These are phyloP conservation scores for Phortica variegata DNA, from an alignment of 1,140 invertebrate species.

Conservation along the genomic window DNA sequence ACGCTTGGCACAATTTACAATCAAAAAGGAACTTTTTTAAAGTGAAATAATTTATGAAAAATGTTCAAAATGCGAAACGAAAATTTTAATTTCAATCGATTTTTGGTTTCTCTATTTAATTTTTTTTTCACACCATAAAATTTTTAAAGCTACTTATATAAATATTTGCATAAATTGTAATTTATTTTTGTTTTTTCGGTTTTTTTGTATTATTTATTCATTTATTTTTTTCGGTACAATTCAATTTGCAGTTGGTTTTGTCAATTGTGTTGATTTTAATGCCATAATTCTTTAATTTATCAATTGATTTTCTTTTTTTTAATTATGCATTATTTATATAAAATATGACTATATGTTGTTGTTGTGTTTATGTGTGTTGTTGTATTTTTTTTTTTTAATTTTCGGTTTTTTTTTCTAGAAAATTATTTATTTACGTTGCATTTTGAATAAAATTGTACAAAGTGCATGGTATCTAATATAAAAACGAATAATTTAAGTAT, in stretches of 20 bases:
- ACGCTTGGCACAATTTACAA: no score
- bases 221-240: slow-evolving; percentile 9
- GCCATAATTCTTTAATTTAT: slow-evolving; percentile 28
- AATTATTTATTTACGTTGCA: slow-evolving; percentile 12
- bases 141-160: slow-evolving; percentile 23
- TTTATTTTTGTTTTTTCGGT: slow-evolving; percentile 20
- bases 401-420: slow-evolving; percentile 14
- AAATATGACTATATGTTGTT: slow-evolving; percentile 25
- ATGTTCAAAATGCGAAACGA: slow-evolving; percentile 41
- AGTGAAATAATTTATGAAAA: slow-evolving; percentile 43
- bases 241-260: no score
- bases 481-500: slow-evolving; percentile 29
- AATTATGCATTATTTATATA: slow-evolving; percentile 16
- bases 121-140: slow-evolving; percentile 11
- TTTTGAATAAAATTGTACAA: slow-evolving; percentile 33
- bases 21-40: no score
- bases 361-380: slow-evolving; percentile 3
- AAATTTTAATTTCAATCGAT: slow-evolving; percentile 7
- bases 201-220: slow-evolving; percentile 6
- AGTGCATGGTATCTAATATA: slow-evolving; percentile 26
- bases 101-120: slow-evolving; percentile 12
- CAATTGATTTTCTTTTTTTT: slow-evolving; percentile 10
- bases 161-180: neutral
- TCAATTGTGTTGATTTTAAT: slow-evolving; percentile 29
- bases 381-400: neutral